Evolutionary conservation across 2,113 vertebrate genomes (phyloP).

Genomic region (Chinchilla lanigera): DNA sequence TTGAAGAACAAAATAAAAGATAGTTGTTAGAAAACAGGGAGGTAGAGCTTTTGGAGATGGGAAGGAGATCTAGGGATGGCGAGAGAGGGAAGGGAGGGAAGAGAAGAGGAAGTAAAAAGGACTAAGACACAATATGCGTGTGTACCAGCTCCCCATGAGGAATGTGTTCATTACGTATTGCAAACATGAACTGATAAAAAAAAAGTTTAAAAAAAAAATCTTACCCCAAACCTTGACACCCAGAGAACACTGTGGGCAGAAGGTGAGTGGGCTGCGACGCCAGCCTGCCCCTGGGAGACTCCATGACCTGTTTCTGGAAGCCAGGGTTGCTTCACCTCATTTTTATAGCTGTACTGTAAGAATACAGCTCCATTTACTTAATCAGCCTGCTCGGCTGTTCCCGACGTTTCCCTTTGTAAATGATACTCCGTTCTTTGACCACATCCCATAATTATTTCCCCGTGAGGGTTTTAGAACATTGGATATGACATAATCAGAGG

Average conservation of each 20-base stretch:
- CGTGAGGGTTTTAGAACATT: slow-evolving; percentile 48
- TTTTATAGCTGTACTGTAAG: not conserved
- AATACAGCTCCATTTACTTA: not conserved
- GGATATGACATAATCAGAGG: slow-evolving; percentile 50
- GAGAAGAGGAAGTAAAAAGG: accelerated
- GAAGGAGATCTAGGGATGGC: not conserved
- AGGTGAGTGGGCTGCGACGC: accelerated
- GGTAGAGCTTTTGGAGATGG: not conserved
- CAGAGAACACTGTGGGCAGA: not conserved
- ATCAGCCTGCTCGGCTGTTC: not conserved
- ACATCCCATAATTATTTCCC: slow-evolving; percentile 72
- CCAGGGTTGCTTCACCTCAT: not conserved
- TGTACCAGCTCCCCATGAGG: not conserved
- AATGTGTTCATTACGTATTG: no score
- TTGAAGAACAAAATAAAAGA: not conserved
- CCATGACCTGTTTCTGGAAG: not conserved
- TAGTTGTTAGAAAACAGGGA: not conserved
- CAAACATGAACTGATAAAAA: not conserved
- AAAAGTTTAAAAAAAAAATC: not conserved
- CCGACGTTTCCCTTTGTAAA: slow-evolving; percentile 48
- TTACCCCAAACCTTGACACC: not conserved
- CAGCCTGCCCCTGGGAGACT: not conserved
- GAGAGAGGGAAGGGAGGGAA: no score
- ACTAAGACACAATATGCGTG: not conserved
- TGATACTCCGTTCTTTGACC: slow-evolving; percentile 38